Base-by-base conservation (phyloP, 2,888 invertebrate genomes). In the Cordilura impudica region DNA sequence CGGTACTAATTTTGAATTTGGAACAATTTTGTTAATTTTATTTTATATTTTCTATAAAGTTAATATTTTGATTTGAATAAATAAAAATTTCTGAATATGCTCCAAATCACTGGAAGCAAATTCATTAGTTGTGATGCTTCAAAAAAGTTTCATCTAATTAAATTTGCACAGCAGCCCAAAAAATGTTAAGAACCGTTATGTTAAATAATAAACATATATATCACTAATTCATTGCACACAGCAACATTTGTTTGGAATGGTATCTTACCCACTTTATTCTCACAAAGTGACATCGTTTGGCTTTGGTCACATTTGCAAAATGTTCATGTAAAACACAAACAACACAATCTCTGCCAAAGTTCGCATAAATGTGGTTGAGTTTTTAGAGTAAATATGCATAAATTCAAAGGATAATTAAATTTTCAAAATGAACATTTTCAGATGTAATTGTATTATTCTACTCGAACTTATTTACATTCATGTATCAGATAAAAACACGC, bases 391-490 rank as follows among this genome's bases (percentile, higher is more conserved):
- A 76, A 69, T 69, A 43, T 39, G 83, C 85, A 86, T 87, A 85
- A 84, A 86, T 87, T 85, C 79, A 83, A 85, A 81, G 85, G 82
- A 86, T 84, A 86, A 87, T 86, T 86, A 87, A 87, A 86, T 84
- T 82, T 84, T 83, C 83, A 84, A 84, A 83, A 78, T 58, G 51
- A 60, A 69, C 47, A 67, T 71, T 53, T 72, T n/a, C 35, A 23
- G 35, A 53, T 70, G 45, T 63, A 63, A 23, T 61, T 67, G 67
- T 56, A 69, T 63, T 51, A 54, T 56, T 69, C 43, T 49, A 21
- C 12, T 49, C 43, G n/a, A n/a, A n/a, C n/a, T n/a, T 74, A 73
- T 74, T 74, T 63, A 14, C 54, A 43, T 54, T 19, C 49, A 61
- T 61, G 69, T 47, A 56, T 69, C 69, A 49, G 69, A 75, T 63